A percentile compares a stretch with the other conserved stretches of the same genome.
Conservation (phyloP, 1,140 invertebrate species). For the Drosophila pallidifrons region DNA sequence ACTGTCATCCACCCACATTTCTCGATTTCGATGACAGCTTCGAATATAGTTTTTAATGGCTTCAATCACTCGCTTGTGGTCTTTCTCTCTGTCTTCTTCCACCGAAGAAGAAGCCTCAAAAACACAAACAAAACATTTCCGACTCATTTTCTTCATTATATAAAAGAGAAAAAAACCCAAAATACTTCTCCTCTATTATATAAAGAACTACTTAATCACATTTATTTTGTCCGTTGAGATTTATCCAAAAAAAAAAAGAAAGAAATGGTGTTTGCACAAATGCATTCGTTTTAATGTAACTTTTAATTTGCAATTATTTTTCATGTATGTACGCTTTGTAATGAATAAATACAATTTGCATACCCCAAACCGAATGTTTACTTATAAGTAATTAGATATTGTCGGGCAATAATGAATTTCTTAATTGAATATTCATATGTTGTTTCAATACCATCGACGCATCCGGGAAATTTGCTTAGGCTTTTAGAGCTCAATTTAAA, state of each 20-base stretch:
- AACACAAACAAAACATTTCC: too few relatives aligned
- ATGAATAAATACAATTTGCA: not conserved
- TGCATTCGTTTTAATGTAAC: slow-evolving; percentile 1
- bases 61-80: not conserved
- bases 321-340: not conserved
- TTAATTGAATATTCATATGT: too few relatives aligned
- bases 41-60: not conserved
- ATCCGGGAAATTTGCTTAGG: too few relatives aligned
- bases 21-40: not conserved
- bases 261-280: not conserved
- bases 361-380: not conserved
- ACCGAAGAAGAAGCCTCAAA: not conserved
- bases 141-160: too few relatives aligned
- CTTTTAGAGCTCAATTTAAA: too few relatives aligned
- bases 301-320: not conserved
- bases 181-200: not conserved
- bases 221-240: not conserved
- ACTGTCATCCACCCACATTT: not conserved
- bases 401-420: too few relatives aligned
- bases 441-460: too few relatives aligned
- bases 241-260: not conserved
- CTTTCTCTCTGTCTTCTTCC: not conserved
- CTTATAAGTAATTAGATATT: not conserved
- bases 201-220: not conserved
- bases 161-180: too few relatives aligned